A percentile compares a stretch with the other conserved stretches of the same genome.
Conservation (phyloP, 2,888 invertebrate species). For the Tetranychus piercei region DNA sequence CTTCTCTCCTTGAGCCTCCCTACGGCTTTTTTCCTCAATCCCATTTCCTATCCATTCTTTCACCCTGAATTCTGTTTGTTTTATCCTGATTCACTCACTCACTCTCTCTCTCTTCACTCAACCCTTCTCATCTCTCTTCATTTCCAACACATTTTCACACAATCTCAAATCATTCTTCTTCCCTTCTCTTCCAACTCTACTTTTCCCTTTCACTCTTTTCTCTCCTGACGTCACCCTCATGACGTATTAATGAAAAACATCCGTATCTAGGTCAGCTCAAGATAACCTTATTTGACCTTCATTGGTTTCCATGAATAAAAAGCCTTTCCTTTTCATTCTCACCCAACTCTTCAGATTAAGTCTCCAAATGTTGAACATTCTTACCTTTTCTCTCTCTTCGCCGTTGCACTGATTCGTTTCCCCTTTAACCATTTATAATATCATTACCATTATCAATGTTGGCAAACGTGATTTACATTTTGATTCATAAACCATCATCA, state of each 20-base stretch:
- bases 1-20: not conserved
- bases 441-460: not conserved
- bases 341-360: not conserved
- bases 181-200: not conserved
- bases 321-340: not conserved
- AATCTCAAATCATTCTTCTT: conserved; percentile 10
- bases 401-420: too few species aligned
- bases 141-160: conserved; percentile 18
- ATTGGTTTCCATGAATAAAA: conserved; percentile 8
- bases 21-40: conserved; percentile 10
- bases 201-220: not conserved
- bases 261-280: not conserved
- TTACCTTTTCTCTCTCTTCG: too few species aligned
- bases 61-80: not conserved
- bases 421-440: too few species aligned
- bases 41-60: conserved; percentile 5
- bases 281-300: not conserved
- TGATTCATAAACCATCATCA: not conserved
- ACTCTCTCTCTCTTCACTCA: conserved; percentile 2
- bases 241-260: not conserved
- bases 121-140: conserved; percentile 13
- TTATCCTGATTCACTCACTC: conserved; percentile 4
- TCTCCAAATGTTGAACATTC: too few species aligned
- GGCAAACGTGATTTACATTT: not conserved
- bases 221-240: not conserved